Conservation (phyloP, 2,888 invertebrate species). For the Alitta virens region DNA sequence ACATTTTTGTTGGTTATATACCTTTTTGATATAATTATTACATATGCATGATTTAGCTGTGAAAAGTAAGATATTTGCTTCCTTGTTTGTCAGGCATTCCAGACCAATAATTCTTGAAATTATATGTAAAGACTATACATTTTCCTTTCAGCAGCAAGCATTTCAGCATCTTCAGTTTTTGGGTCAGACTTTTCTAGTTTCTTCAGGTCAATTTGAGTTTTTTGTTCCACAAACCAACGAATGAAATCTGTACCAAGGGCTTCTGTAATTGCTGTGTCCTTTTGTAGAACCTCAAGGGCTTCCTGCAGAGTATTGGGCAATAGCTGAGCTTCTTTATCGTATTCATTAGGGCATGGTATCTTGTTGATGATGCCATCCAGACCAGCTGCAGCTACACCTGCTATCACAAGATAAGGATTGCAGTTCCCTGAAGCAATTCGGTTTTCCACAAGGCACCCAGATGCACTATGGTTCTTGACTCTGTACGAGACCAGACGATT, state of each 20-base stretch:
- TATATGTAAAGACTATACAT: background rate
- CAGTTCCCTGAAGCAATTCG: conserved; percentile 21
- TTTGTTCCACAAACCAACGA: conserved; percentile 25
- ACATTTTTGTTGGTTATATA: no score
- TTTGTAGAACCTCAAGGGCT: conserved; percentile 21
- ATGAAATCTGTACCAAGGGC: conserved; percentile 26
- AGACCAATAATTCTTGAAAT: no score
- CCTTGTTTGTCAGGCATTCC: no score
- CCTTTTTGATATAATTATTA: no score
- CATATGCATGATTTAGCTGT: no score
- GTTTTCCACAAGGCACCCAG: conserved; percentile 26
- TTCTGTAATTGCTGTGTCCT: conserved; percentile 19
- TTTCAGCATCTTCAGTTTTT: background rate
- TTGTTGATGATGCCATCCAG: conserved; percentile 26
- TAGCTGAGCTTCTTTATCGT: background rate
- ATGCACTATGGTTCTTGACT: conserved; percentile 11
- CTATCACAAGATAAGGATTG: conserved; percentile 30
- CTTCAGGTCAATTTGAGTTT: conserved; percentile 14
- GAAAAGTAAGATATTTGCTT: no score
- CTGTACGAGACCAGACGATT: conserved; percentile 21
- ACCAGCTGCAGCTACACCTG: conserved; percentile 28
- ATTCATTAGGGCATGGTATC: conserved; percentile 5
- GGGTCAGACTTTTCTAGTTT: background rate
- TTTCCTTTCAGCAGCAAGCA: background rate
- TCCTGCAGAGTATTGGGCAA: conserved; percentile 25